Percentiles rank a stretch among this genome's conserved stretches.
Evolutionary conservation across 2,888 invertebrate species (phyloP).

Genomic region (Melanostoma mellinum): DNA sequence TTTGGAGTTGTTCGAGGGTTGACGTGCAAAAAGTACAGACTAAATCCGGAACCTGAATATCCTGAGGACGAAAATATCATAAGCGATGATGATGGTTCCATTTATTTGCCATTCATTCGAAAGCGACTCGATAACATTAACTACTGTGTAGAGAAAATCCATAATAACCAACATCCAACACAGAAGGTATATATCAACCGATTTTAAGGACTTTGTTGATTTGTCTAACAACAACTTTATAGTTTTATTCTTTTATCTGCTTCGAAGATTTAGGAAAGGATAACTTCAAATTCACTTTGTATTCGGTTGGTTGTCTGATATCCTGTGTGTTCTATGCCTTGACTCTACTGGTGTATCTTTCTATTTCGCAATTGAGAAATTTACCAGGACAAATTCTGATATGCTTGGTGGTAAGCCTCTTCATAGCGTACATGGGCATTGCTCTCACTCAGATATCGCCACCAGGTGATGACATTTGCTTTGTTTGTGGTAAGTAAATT

Average conservation of each 20-base stretch:
- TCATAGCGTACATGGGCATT: constrained; percentile 86
- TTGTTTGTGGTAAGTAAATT: constrained; percentile 82
- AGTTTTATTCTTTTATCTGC: constrained; percentile 80
- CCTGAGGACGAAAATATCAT: constrained; percentile 78
- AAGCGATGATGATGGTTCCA: constrained; percentile 78
- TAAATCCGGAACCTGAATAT: constrained; percentile 77
- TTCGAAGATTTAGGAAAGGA: constrained; percentile 80
- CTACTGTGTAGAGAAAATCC: constrained; percentile 79
- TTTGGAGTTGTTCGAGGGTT: constrained; percentile 78
- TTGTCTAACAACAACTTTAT: constrained; percentile 68
- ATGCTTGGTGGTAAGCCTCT: constrained; percentile 86
- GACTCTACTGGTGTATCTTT: constrained; percentile 86
- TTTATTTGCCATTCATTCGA: constrained; percentile 75
- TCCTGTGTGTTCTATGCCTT: constrained; percentile 87
- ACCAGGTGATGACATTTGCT: constrained; percentile 82
- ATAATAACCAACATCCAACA: constrained; percentile 70
- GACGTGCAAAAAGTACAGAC: constrained; percentile 78
- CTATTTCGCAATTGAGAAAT: constrained; percentile 86
- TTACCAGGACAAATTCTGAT: constrained; percentile 89
- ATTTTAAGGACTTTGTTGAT: background rate
- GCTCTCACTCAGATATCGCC: constrained; percentile 84
- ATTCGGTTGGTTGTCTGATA: constrained; percentile 82
- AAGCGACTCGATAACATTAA: constrained; percentile 77
- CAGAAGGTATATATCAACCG: constrained; percentile 76
- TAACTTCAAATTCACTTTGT: constrained; percentile 78